Conservation (phyloP, 2,113 vertebrate genomes). For the Gymnarchus niloticus region DNA sequence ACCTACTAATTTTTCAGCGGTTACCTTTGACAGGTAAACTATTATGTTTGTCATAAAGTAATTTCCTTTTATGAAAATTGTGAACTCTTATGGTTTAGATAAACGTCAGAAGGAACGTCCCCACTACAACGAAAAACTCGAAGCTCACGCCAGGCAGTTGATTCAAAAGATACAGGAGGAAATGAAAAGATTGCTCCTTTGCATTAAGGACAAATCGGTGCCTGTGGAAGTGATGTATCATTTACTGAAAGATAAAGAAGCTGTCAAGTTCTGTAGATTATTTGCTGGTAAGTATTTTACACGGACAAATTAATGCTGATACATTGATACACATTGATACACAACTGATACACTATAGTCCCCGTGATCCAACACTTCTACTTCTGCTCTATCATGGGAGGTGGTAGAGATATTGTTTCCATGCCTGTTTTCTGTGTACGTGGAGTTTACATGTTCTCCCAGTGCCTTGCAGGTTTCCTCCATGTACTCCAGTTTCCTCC, state of each 20-base stretch:
- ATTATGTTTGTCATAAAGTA: not conserved
- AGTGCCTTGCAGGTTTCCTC: no score
- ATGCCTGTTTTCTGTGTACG: no score
- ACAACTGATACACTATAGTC: no score
- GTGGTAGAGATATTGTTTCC: no score
- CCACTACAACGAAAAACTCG: not conserved
- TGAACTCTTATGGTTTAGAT: not conserved
- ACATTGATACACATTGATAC: no score
- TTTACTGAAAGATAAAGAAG: not conserved
- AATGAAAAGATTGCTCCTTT: conserved; percentile 3
- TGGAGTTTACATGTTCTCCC: no score
- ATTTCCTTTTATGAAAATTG: not conserved
- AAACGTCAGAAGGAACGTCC: not conserved
- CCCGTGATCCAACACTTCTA: no score
- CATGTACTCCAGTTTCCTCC: no score
- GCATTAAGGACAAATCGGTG: conserved; percentile 15
- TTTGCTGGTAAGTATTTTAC: conserved; percentile 2
- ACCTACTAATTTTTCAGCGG: not conserved
- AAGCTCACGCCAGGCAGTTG: not conserved
- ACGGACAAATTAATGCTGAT: no score
- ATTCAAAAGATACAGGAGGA: not conserved
- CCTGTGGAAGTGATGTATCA: conserved; percentile 10
- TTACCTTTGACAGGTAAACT: not conserved
- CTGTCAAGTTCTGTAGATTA: not conserved
- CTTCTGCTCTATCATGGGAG: no score